Evolutionary conservation across 2,888 invertebrate genomes (phyloP).

Genomic region (Ptilodon capucinus): DNA sequence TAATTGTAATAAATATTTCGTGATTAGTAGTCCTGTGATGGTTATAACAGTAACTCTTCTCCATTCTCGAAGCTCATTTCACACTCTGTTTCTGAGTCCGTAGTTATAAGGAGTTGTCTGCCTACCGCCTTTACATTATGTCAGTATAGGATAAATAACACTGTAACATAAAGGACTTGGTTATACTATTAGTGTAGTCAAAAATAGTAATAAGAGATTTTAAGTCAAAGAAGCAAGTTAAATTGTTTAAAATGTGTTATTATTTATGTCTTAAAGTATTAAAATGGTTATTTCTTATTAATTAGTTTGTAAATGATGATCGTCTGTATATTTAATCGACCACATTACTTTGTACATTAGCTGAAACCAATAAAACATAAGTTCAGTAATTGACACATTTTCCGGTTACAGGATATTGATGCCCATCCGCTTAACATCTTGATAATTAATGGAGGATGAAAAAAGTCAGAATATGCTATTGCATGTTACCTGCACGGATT

Average conservation of each 20-base stretch:
- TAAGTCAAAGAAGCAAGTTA: conserved; percentile 82
- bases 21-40: conserved; percentile 27
- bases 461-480: no score
- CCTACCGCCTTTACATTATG: conserved; percentile 82
- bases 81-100: conserved; percentile 78
- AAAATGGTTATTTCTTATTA: conserved; percentile 83
- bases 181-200: conserved; percentile 82
- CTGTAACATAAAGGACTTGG: conserved; percentile 78
- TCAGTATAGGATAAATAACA: conserved; percentile 76
- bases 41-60: conserved; percentile 16
- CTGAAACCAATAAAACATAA: conserved; percentile 72
- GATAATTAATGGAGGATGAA: no score
- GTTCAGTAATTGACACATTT: neutral
- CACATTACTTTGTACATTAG: conserved; percentile 55
- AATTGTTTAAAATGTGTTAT: conserved; percentile 83
- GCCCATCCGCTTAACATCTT: neutral
- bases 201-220: conserved; percentile 78
- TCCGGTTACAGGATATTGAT: neutral
- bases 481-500: no score
- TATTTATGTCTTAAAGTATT: conserved; percentile 83
- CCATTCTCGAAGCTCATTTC: conserved; percentile 30
- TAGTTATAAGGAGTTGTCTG: conserved; percentile 78
- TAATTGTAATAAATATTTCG: conserved; percentile 16
- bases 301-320: conserved; percentile 81
- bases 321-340: conserved; percentile 69